These are phyloP conservation scores for Hippocampus comes DNA, from an alignment of 2,113 vertebrate species.

Conservation along the genomic window DNA sequence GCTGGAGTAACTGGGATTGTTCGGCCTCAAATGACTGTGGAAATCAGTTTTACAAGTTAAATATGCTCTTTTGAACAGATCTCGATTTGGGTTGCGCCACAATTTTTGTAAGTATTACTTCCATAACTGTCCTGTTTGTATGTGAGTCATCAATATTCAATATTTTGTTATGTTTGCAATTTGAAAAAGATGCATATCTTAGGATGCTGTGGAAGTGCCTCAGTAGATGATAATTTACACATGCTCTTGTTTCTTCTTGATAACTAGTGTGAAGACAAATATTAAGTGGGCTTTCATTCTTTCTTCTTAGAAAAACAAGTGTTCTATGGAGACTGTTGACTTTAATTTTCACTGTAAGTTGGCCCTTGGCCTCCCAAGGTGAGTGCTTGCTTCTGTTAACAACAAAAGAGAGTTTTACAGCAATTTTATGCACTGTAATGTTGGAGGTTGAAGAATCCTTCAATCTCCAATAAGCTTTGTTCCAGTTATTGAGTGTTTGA, in stretches of 20 bases:
- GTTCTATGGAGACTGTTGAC: fast-evolving
- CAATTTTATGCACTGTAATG: too few relatives aligned
- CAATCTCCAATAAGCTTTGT: too few relatives aligned
- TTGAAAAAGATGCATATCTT: background rate
- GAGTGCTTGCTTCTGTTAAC: background rate
- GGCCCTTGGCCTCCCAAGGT: slow-evolving; percentile 15
- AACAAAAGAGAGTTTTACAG: background rate
- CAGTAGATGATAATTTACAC: background rate
- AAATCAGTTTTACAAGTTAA: background rate
- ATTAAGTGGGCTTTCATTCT: background rate
- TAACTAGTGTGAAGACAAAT: too few relatives aligned
- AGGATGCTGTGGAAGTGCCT: background rate
- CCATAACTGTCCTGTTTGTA: background rate
- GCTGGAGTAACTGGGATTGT: too few relatives aligned
- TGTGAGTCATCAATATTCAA: background rate
- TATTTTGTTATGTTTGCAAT: background rate
- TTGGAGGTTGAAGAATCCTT: too few relatives aligned
- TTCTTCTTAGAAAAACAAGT: slow-evolving; percentile 4
- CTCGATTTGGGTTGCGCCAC: fast-evolving
- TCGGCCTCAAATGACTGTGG: background rate
- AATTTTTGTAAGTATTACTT: slow-evolving; percentile 31
- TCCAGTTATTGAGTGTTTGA: too few relatives aligned
- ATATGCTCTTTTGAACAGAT: slow-evolving; percentile 33
- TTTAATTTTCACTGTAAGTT: background rate
- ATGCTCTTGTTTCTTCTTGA: background rate